Base-by-base conservation (phyloP, 2,113 vertebrate species). In the Ivindomyrus marchei region DNA sequence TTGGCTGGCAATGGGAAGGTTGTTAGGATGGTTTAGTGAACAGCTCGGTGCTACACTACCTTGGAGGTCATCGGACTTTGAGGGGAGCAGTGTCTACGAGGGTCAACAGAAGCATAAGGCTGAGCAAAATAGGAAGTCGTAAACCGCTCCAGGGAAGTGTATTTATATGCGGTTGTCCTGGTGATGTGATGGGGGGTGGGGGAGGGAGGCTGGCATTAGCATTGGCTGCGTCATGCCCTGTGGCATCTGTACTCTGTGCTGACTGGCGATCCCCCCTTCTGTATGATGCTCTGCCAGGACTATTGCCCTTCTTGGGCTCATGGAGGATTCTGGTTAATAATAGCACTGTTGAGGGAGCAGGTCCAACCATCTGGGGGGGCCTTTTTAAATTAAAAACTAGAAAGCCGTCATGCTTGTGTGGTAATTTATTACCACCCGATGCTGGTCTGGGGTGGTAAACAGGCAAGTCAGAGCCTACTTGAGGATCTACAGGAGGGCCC, bases 91-190 rank as follows among this genome's bases (percentile, higher is more conserved):
- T 47, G 42, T 66, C 36, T 66, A 9, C 62, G 24, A 88, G 58
- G 42, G 52, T 17, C 5, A 36, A 24, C 4, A 52, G 19, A 24
- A 9, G 50, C 24, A 87, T 46, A 83, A 92, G 70, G 50, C 45
- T 58, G 89, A 89, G 50, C 17, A 87, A 90, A 86, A 87, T 84
- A 0, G 90, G 58, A 91, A 92, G 91, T 56, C 58, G 91, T 91
- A 87, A 85, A 88, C 27, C 36, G 47, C 53, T 77, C 85, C 87
- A 58, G 50, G 87, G 56, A 87, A 50, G 47, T 89, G 88, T 62
- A 36, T 56, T 90, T 31, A 27, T 8, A 31, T 52, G 10, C 27
- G 6, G 89, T 93, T 88, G 91, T 46, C 39, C 0, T 91, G 92
- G 92, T 91, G 91, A 89, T 91, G 49, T 83, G 56, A 50, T 0